Base-by-base conservation (phyloP, 2,888 invertebrate species). In the Mycalesis mineus region DNA sequence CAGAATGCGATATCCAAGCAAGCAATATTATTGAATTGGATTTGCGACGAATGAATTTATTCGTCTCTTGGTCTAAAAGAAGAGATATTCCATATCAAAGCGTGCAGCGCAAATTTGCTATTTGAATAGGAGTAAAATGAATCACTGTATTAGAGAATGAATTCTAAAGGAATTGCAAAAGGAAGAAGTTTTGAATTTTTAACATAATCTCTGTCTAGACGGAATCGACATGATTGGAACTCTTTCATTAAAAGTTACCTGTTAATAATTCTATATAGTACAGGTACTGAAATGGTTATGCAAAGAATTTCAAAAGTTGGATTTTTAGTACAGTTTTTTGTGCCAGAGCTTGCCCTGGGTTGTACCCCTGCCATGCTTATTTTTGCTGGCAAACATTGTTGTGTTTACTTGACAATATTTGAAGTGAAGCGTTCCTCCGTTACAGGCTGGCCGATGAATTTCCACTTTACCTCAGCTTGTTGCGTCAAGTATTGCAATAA, bases 131-230 rank as follows among this genome's bases (percentile, higher is more conserved):
- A 57, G 53, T 52, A 83, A 81, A 80, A 73, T 72, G 71, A 63
- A 73, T 68, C 70, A 22, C 22, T 70, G 57, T 66, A 66, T 64
- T 62, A 61, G 57, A 58, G 56, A 56, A 57, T 57, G 60, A 64
- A 68, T 62, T 65, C 65, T 60, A 63, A 66, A 66, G 64, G 62
- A 63, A 59, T 65, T 64, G 75, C 76, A 81, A 79, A 82, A 78
- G 71, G 78, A 78, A 79, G 76, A 77, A 76, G 75, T 75, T 80
- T 78, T 78, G 77, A 80, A 75, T 75, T 78, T 82, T 85, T 84
- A 78, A 75, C 82, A 80, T 87, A 86, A 88, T 86, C 85, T 85
- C 81, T 70, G 88, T 88, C 88, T 88, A 88, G 88, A 88, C 87
- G 81, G 80, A 80, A 79, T 78, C 78, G 78, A 72, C 73, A 78